Conservation (phyloP, 2,888 invertebrate species). For the Drosophila prolongata region DNA sequence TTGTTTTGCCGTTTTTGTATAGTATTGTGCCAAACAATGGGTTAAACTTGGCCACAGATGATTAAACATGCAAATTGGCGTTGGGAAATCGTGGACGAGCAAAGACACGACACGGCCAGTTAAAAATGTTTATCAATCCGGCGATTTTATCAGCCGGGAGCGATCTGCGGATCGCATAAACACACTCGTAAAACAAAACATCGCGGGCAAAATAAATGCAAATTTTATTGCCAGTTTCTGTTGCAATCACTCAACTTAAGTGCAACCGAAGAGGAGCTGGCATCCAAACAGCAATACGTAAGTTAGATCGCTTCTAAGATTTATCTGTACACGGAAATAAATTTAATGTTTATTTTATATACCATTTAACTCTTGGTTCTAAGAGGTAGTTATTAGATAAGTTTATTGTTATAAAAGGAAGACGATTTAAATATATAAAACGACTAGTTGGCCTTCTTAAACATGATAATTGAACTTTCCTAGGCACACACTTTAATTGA, state of each 20-base stretch:
- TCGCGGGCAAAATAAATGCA: slow-evolving; percentile 34
- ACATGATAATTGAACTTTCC: slow-evolving; percentile 25
- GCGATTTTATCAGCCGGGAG: slow-evolving; percentile 60
- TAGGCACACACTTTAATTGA: slow-evolving; percentile 22
- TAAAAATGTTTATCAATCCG: slow-evolving; percentile 69
- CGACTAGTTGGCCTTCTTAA: neutral
- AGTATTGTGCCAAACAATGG: slow-evolving; percentile 60
- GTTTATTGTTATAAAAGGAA: too few species aligned
- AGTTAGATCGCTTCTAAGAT: slow-evolving; percentile 7
- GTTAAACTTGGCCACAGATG: slow-evolving; percentile 61
- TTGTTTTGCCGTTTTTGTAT: slow-evolving; percentile 30
- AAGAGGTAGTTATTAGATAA: too few species aligned
- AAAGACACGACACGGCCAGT: slow-evolving; percentile 48
- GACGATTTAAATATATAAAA: too few species aligned
- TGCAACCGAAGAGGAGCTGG: slow-evolving; percentile 16
- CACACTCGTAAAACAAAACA: slow-evolving; percentile 41
- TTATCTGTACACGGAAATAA: neutral
- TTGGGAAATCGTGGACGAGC: slow-evolving; percentile 68
- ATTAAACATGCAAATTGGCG: slow-evolving; percentile 73
- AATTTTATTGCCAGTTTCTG: slow-evolving; percentile 42
- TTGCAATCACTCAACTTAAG: slow-evolving; percentile 22
- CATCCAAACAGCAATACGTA: neutral
- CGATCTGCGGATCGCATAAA: slow-evolving; percentile 46
- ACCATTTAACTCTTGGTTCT: neutral
- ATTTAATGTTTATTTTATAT: too few species aligned